A percentile compares a stretch with the other conserved stretches of the same genome.
These are phyloP conservation scores for Lanius ludovicianus DNA, from an alignment of 2,113 vertebrate genomes.

Conservation along the genomic window DNA sequence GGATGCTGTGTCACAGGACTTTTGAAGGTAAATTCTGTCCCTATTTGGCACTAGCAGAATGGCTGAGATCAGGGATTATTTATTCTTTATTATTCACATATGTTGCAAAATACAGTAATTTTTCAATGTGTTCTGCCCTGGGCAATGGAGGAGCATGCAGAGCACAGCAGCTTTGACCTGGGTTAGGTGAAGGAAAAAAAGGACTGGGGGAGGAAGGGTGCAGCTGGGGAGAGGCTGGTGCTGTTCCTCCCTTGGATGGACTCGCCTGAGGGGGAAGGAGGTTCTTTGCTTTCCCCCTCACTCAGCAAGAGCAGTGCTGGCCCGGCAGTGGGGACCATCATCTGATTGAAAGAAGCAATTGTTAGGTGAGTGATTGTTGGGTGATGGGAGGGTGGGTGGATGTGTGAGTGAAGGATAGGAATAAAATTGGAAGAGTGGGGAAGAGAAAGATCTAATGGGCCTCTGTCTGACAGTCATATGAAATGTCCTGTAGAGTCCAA, in stretches of 20 bases:
- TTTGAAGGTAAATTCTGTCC: not conserved
- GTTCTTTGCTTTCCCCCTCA: not conserved
- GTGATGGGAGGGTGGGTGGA: not conserved
- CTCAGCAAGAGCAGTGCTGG: not conserved
- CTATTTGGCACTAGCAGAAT: not conserved
- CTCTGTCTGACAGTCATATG: not conserved
- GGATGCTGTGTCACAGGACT: not conserved
- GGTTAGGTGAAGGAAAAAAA: not conserved
- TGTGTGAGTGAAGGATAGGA: not conserved
- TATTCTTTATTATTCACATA: not conserved
- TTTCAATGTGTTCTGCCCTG: not conserved
- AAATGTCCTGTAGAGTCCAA: not conserved
- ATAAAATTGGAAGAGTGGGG: not conserved
- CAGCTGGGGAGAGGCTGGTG: not conserved
- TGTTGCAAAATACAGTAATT: not conserved
- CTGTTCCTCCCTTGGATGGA: not conserved
- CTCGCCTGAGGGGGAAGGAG: not conserved
- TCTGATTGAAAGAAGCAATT: not conserved
- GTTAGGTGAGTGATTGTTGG: not conserved
- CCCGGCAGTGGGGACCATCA: not conserved
- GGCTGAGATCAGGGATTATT: not conserved
- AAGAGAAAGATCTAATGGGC: not conserved
- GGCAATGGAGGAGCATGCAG: fast-evolving
- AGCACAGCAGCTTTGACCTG: not conserved
- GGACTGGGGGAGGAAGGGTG: not conserved